phyloP scores from a whole-genome alignment of 2,113 vertebrate genomes.

The Brachyhypopomus occidentalis region DNA sequence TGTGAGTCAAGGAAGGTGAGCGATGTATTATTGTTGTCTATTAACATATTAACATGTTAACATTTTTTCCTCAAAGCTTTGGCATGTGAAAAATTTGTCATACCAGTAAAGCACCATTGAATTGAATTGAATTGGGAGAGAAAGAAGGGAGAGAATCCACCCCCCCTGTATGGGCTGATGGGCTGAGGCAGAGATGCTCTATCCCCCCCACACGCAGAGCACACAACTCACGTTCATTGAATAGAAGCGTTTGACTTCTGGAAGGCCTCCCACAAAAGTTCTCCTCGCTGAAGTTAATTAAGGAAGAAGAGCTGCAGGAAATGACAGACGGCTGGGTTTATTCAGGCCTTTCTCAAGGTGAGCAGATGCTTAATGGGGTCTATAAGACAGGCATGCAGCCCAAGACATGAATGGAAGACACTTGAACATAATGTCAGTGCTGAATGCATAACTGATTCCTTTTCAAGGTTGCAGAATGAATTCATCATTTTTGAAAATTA shows the following conservation, averaged over 20 bases:
- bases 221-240: slow-evolving; percentile 30
- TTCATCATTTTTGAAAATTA: background rate
- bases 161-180: slow-evolving; percentile 35
- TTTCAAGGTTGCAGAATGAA: slow-evolving; percentile 45
- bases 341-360: slow-evolving; percentile 32
- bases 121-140: too few species aligned
- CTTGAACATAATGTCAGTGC: slow-evolving; percentile 16
- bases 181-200: slow-evolving; percentile 15
- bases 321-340: slow-evolving; percentile 12
- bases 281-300: slow-evolving; percentile 29
- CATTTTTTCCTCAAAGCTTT: too few species aligned
- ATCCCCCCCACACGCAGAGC: slow-evolving; percentile 10
- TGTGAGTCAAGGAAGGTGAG: too few species aligned
- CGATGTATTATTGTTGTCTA: too few species aligned
- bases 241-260: slow-evolving; percentile 36
- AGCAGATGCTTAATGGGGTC: slow-evolving; percentile 15
- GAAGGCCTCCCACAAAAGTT: slow-evolving; percentile 23
- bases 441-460: slow-evolving; percentile 29
- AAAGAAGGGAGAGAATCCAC: slow-evolving; percentile 36
- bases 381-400: slow-evolving; percentile 24
- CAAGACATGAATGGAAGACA: background rate
- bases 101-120: too few species aligned
- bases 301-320: slow-evolving; percentile 24
- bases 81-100: too few species aligned
- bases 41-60: too few species aligned